Conservation (phyloP, 2,113 vertebrate species). For the Ctenomys sociabilis region DNA sequence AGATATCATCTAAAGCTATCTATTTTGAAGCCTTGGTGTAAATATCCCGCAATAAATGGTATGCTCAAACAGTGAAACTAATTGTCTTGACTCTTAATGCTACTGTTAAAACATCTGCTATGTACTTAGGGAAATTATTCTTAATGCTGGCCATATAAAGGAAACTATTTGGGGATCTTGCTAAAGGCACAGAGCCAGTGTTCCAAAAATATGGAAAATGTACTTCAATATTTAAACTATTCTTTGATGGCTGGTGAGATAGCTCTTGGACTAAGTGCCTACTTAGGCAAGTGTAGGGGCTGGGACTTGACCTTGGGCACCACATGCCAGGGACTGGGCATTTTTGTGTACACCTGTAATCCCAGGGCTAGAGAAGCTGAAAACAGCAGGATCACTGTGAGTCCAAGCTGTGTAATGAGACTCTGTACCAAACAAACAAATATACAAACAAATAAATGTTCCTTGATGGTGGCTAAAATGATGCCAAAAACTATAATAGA, state of each 20-base stretch:
- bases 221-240: background rate
- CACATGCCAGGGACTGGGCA: too few species aligned
- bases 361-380: too few species aligned
- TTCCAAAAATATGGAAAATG: background rate
- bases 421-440: too few species aligned
- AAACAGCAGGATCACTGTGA: too few species aligned
- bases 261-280: too few species aligned
- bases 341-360: too few species aligned
- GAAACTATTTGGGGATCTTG: background rate
- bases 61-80: slow-evolving; percentile 1
- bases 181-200: background rate
- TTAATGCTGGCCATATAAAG: background rate
- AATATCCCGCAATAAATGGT: background rate
- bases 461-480: background rate
- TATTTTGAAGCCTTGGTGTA: background rate
- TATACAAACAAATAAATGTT: background rate
- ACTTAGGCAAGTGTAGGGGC: too few species aligned
- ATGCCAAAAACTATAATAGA: background rate
- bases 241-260: background rate
- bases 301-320: too few species aligned
- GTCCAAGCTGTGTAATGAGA: too few species aligned
- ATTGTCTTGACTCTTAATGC: background rate
- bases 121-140: background rate
- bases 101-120: background rate
- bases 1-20: background rate